Conservation (phyloP, 2,797 vertebrate genomes). For the Austrolebias charrua region DNA sequence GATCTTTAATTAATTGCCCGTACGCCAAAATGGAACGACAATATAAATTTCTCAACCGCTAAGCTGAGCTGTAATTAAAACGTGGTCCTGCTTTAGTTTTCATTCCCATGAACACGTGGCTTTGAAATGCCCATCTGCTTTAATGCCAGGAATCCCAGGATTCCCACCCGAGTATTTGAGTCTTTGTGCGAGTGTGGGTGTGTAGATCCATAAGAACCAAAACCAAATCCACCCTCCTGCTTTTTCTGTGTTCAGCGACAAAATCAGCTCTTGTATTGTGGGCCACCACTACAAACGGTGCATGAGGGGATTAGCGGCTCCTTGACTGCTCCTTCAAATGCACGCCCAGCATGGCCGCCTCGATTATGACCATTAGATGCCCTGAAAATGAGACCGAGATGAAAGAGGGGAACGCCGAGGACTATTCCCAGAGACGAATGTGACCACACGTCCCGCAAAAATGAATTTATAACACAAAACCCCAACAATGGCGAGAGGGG, state of each 20-base stretch:
- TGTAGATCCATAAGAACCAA: constrained; percentile 54
- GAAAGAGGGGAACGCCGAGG: constrained; percentile 57
- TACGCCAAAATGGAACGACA: constrained; percentile 9
- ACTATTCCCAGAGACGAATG: constrained; percentile 67
- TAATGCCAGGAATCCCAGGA: constrained; percentile 47
- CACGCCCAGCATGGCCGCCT: constrained; percentile 76
- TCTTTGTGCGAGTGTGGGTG: constrained; percentile 39
- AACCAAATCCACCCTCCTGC: constrained; percentile 41
- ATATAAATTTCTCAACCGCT: constrained; percentile 1
- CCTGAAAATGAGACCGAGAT: constrained; percentile 76
- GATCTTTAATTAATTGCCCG: background rate
- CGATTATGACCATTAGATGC: constrained; percentile 83
- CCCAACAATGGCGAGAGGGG: constrained; percentile 63
- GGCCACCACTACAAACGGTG: constrained; percentile 75
- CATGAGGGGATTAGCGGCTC: constrained; percentile 81
- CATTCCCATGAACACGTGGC: constrained; percentile 43
- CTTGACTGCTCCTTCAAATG: constrained; percentile 77
- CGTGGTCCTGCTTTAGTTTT: constrained; percentile 37
- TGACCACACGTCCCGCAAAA: constrained; percentile 76
- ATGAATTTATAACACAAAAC: constrained; percentile 75
- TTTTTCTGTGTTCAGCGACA: constrained; percentile 59
- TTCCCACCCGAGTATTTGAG: constrained; percentile 49
- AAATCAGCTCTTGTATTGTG: constrained; percentile 71
- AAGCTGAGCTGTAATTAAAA: constrained; percentile 16
- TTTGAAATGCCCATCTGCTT: constrained; percentile 48